Evolutionary conservation across 1,140 invertebrate species (phyloP).

Genomic region (Drosophila pachea): DNA sequence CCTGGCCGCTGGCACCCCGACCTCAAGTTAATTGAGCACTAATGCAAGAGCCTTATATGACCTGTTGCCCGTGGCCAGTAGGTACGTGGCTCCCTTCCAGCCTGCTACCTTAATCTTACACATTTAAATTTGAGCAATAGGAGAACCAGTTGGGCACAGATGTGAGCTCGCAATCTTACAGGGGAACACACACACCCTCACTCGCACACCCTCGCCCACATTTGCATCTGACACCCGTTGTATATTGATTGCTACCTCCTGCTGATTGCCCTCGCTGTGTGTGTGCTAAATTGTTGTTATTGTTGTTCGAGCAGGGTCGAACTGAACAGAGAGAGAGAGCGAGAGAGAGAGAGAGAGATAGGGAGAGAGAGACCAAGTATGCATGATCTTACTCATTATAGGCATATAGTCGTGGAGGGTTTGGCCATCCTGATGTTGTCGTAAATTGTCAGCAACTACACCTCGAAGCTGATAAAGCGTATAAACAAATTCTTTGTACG

Average conservation of each 20-base stretch:
- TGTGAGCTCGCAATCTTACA: slow-evolving; percentile 23
- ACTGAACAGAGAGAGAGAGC: slow-evolving; percentile 7
- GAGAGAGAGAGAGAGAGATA: too few relatives aligned
- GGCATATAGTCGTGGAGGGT: too few relatives aligned
- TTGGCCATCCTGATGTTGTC: too few relatives aligned
- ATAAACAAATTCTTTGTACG: slow-evolving; percentile 13
- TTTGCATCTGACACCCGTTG: slow-evolving; percentile 42
- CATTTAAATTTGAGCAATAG: slow-evolving; percentile 26
- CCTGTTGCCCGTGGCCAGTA: slow-evolving; percentile 11
- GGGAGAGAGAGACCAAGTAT: too few relatives aligned
- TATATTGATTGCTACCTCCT: slow-evolving; percentile 38
- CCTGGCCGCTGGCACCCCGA: slow-evolving; percentile 18
- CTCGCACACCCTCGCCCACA: background rate
- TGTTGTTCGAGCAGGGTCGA: slow-evolving; percentile 8
- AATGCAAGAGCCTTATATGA: slow-evolving; percentile 39
- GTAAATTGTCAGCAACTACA: background rate
- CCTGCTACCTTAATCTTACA: background rate
- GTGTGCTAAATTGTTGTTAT: slow-evolving; percentile 5
- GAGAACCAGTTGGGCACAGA: slow-evolving; percentile 30
- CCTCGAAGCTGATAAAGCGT: slow-evolving; percentile 1
- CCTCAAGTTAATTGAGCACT: slow-evolving; percentile 63
- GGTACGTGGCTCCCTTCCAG: slow-evolving; percentile 8
- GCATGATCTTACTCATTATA: too few relatives aligned
- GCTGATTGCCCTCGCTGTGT: slow-evolving; percentile 8
- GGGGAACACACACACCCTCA: background rate